These are phyloP conservation scores for Dryocosmus kuriphilus DNA, from an alignment of 2,888 invertebrate species.

Conservation along the genomic window DNA sequence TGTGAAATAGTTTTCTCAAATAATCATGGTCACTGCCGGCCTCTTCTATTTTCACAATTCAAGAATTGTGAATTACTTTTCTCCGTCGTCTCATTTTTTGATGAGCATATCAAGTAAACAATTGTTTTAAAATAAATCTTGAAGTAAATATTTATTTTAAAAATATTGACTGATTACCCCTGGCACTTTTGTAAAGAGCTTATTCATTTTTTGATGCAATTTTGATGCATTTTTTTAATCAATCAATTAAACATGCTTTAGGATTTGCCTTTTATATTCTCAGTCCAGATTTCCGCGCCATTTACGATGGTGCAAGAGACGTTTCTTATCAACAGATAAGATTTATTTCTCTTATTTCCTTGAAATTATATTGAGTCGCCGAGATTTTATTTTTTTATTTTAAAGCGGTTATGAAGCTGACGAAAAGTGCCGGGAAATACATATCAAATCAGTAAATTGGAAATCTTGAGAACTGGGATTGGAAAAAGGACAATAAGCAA, in stretches of 20 bases:
- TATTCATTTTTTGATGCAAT: background rate
- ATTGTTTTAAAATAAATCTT: conserved; percentile 3
- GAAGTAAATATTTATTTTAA: conserved; percentile 10
- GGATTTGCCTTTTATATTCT: background rate
- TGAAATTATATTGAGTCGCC: background rate
- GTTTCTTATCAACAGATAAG: background rate
- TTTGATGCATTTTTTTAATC: background rate
- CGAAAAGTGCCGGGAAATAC: background rate
- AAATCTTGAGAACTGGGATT: background rate
- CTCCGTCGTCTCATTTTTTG: background rate
- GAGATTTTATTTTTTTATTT: conserved; percentile 8
- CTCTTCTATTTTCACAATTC: background rate
- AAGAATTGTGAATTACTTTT: background rate
- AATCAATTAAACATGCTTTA: background rate
- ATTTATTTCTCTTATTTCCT: background rate
- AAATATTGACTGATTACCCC: background rate
- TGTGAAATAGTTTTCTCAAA: background rate
- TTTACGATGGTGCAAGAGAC: background rate
- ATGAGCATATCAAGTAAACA: conserved; percentile 4
- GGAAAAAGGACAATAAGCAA: background rate
- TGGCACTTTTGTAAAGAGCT: background rate
- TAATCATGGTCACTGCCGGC: background rate
- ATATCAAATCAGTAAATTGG: background rate
- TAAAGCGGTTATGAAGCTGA: background rate
- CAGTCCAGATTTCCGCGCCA: background rate